Evolutionary conservation across 1,140 invertebrate genomes (phyloP).

Genomic region (Choristoneura fumiferana): DNA sequence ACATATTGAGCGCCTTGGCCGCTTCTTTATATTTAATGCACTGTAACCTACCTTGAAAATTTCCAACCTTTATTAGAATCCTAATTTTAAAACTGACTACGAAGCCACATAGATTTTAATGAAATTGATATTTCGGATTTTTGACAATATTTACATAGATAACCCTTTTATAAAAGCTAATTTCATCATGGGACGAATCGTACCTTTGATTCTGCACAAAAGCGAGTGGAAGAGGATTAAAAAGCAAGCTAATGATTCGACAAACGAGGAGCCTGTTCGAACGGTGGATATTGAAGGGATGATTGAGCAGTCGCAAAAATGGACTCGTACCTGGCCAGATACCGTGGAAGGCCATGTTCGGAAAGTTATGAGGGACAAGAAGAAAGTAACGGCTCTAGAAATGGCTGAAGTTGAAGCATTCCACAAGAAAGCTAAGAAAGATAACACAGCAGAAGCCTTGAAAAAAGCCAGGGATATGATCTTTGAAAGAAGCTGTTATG

Average conservation of each 20-base stretch:
- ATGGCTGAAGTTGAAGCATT: constrained; percentile 32
- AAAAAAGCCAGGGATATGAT: constrained; percentile 36
- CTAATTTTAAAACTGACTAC: neutral
- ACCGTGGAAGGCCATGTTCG: constrained; percentile 39
- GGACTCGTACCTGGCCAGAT: constrained; percentile 51
- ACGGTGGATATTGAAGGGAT: constrained; percentile 40
- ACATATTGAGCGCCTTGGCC: too few species aligned
- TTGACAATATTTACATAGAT: neutral
- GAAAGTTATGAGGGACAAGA: constrained; percentile 33
- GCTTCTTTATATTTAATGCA: too few species aligned
- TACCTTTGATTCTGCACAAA: constrained; percentile 37
- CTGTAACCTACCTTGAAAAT: too few species aligned
- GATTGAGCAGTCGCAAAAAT: constrained; percentile 47
- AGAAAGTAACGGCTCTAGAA: constrained; percentile 33
- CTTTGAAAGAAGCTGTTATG: constrained; percentile 49
- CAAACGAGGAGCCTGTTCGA: constrained; percentile 20
- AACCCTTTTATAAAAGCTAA: neutral
- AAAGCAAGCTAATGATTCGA: constrained; percentile 27
- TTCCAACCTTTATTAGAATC: too few species aligned
- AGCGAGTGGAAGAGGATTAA: constrained; percentile 47
- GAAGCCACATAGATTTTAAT: constrained; percentile 4
- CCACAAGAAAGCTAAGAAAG: constrained; percentile 25
- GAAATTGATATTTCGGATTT: neutral
- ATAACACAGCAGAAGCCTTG: constrained; percentile 27
- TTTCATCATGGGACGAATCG: constrained; percentile 22